Conservation (phyloP, 2,113 vertebrate species). For the Colossoma macropomum region DNA sequence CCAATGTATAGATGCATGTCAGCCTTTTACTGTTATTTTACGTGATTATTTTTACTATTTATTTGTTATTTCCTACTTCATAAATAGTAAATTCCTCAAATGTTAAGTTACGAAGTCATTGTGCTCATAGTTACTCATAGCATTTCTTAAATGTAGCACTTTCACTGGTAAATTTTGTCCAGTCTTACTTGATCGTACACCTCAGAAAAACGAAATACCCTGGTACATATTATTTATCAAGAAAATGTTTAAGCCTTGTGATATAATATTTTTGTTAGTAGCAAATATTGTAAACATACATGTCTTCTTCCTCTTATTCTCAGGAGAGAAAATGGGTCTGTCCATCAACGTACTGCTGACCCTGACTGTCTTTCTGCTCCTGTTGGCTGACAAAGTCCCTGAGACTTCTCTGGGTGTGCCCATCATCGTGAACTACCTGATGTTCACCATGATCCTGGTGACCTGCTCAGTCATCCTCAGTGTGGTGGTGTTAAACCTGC, state of each 20-base stretch:
- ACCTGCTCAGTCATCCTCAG: constrained; percentile 91
- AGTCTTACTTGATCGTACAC: too few relatives aligned
- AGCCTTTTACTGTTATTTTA: too few relatives aligned
- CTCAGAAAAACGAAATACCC: too few relatives aligned
- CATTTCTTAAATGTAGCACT: too few relatives aligned
- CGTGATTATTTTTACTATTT: background rate
- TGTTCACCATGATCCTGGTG: constrained; percentile 92
- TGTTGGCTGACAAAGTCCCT: constrained; percentile 89
- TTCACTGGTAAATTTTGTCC: too few relatives aligned
- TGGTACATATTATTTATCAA: too few relatives aligned
- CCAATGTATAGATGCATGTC: too few relatives aligned
- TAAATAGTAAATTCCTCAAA: too few relatives aligned
- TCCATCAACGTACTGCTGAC: constrained; percentile 91
- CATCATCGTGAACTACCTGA: constrained; percentile 91
- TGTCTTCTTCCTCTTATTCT: constrained; percentile 2
- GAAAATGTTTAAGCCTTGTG: too few relatives aligned
- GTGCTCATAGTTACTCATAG: too few relatives aligned
- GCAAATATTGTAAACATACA: background rate
- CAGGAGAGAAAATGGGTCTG: constrained; percentile 93
- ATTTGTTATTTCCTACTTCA: background rate
- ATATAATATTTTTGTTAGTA: too few relatives aligned
- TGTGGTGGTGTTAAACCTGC: constrained; percentile 90
- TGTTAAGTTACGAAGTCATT: too few relatives aligned
- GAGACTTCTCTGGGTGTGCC: constrained; percentile 90
- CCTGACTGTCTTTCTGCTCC: constrained; percentile 89